Evolutionary conservation across 2,888 invertebrate genomes (phyloP), one percentile per base, ranked within the genome.

Genomic region (Drosophila phalerata): DNA sequence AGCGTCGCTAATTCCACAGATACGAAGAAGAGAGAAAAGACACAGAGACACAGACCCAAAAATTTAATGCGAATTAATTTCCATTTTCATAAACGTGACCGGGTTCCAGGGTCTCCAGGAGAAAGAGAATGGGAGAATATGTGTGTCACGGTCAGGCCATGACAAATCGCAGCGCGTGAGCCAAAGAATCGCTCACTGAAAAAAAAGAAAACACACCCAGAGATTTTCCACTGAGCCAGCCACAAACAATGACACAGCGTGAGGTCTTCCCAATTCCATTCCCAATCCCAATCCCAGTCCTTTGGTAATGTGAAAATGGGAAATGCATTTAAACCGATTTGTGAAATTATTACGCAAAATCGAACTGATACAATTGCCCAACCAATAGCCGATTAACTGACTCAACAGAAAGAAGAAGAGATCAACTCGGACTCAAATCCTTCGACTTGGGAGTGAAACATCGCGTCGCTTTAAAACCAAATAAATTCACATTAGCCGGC

Each of bases 331-430:
- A 85, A 85, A 74, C 73, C 79, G 83, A 81, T 81, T 57, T 83
- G 69, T 67, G 64, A 73, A 71, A 73, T 81, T 85, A 88, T 85
- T 88, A 79, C 85, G 88, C 85, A 83, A 85, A 88, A 85, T 85
- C 71, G 75, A 77, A 79, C 69, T 74, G 67, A 5, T 40, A 73
- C 70, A 76, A 78, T 70, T 30, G 69, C 28, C 25, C 49, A 32
- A 28, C 38, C 48, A 8, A 38, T 28, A 40, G 52, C 28, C 40
- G 40, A 42, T 56, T 19, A 28, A 60, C n/a, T 19, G 22, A 5
- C 17, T 19, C 19, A 37, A n/a, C 5, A 37, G 6, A 34, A 37
- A 13, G 15, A 10, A 17, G 5, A 13, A 37, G 32, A 30, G 38
- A 49, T 56, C 69, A 69, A 19, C 30, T 13, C 32, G 40, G 52